These are phyloP conservation scores for Nasalis larvatus DNA, from an alignment of 2,113 vertebrate species.

Conservation along the genomic window DNA sequence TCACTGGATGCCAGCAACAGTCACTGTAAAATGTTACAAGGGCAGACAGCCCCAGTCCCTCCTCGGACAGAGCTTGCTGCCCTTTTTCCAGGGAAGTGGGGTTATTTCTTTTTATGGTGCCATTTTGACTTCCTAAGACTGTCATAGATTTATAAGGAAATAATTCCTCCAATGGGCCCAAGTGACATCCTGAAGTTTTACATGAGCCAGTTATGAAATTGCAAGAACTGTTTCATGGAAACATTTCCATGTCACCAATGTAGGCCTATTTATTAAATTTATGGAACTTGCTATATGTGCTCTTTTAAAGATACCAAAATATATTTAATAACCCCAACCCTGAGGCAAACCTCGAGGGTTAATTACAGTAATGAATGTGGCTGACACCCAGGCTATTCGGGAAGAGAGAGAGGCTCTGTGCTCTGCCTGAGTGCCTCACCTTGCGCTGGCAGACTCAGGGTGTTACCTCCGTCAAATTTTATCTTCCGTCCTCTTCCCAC, in stretches of 20 bases:
- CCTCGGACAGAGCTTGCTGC: neutral
- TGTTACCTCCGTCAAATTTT: accelerated
- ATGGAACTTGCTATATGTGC: neutral
- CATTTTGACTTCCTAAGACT: neutral
- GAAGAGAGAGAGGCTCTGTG: neutral
- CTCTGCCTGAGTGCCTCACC: accelerated
- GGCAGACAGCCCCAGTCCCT: neutral
- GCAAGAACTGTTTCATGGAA: neutral
- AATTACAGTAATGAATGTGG: neutral
- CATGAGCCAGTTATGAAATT: neutral
- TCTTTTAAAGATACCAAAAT: neutral
- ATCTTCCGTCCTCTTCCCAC: neutral
- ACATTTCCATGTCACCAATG: neutral
- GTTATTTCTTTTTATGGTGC: conserved; percentile 8
- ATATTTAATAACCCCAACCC: neutral
- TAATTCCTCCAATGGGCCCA: neutral
- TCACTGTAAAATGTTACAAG: neutral
- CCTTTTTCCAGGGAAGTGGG: neutral
- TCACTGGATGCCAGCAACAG: neutral
- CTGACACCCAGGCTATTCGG: neutral
- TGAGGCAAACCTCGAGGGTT: neutral
- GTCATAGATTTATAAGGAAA: conserved; percentile 28
- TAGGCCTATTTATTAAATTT: neutral
- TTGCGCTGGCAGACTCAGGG: accelerated
- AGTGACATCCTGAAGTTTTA: neutral